These are phyloP conservation scores for Thryonomys swinderianus DNA, from an alignment of 2,113 vertebrate species.

Conservation along the genomic window DNA sequence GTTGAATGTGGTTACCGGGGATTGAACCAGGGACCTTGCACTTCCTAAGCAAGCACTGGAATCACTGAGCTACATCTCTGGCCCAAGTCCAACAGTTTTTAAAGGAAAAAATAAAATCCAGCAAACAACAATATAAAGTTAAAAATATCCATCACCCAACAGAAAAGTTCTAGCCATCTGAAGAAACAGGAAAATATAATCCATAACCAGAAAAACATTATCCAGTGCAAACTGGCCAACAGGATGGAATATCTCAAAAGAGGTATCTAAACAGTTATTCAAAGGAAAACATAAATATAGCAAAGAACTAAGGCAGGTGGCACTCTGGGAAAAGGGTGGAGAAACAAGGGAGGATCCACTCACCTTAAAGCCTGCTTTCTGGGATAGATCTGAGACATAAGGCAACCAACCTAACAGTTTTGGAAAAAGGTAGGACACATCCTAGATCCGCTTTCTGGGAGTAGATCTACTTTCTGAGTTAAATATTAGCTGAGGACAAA, in stretches of 20 bases:
- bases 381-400: background rate
- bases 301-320: background rate
- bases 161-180: background rate
- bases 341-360: background rate
- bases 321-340: background rate
- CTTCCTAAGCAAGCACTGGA: too few species aligned
- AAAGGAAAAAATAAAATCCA: constrained; percentile 1
- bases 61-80: too few species aligned
- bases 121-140: background rate
- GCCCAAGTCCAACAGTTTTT: background rate
- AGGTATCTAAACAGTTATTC: background rate
- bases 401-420: background rate
- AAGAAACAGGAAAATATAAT: constrained; percentile 5
- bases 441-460: background rate
- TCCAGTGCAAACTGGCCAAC: background rate
- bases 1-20: too few species aligned
- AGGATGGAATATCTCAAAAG: background rate
- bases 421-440: background rate
- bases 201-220: background rate
- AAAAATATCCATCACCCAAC: background rate
- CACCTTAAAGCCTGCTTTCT: background rate
- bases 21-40: too few species aligned
- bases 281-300: background rate
- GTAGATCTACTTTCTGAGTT: background rate
- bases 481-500: background rate